Evolutionary conservation across 2,888 invertebrate genomes (phyloP).

Genomic region (Silvanus unidentatus): DNA sequence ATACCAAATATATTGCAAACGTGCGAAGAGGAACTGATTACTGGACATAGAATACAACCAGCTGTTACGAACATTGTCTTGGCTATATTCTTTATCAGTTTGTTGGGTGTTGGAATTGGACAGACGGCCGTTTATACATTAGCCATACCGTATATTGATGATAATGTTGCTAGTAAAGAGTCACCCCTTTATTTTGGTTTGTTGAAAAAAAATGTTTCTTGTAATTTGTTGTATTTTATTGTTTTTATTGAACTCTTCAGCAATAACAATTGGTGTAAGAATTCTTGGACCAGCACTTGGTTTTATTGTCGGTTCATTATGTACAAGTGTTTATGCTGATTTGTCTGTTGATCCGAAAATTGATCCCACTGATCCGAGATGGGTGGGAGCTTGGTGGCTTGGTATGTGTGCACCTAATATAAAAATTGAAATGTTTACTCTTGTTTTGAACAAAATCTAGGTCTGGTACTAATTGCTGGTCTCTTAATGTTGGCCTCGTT

Average conservation of each 20-base stretch:
- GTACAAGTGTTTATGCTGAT: slow-evolving; percentile 82
- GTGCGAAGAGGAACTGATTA: slow-evolving; percentile 50
- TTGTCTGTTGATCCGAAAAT: slow-evolving; percentile 68
- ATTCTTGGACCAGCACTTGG: slow-evolving; percentile 88
- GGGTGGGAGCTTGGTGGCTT: slow-evolving; percentile 98
- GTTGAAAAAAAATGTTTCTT: slow-evolving; percentile 28
- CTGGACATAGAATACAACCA: slow-evolving; percentile 63
- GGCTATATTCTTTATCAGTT: slow-evolving; percentile 80
- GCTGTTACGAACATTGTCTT: slow-evolving; percentile 76
- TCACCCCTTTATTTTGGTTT: slow-evolving; percentile 88
- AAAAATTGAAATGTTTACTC: slow-evolving; percentile 5
- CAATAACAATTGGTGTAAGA: slow-evolving; percentile 86
- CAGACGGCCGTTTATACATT: slow-evolving; percentile 89
- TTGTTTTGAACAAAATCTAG: slow-evolving; percentile 45
- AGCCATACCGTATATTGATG: slow-evolving; percentile 90
- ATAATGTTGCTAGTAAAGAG: slow-evolving; percentile 87
- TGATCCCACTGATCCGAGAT: slow-evolving; percentile 74
- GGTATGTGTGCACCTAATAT: slow-evolving; percentile 64
- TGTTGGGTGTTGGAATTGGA: slow-evolving; percentile 85
- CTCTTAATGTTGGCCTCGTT: slow-evolving; percentile 76
- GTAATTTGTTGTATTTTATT: not conserved
- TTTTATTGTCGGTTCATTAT: slow-evolving; percentile 82
- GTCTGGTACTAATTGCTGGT: slow-evolving; percentile 77
- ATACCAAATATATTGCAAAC: slow-evolving; percentile 27
- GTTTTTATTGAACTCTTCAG: slow-evolving; percentile 49